A percentile compares a stretch with the other conserved stretches of the same genome.
Evolutionary conservation across 2,888 invertebrate genomes (phyloP).

Genomic region (Sesia bembeciformis): DNA sequence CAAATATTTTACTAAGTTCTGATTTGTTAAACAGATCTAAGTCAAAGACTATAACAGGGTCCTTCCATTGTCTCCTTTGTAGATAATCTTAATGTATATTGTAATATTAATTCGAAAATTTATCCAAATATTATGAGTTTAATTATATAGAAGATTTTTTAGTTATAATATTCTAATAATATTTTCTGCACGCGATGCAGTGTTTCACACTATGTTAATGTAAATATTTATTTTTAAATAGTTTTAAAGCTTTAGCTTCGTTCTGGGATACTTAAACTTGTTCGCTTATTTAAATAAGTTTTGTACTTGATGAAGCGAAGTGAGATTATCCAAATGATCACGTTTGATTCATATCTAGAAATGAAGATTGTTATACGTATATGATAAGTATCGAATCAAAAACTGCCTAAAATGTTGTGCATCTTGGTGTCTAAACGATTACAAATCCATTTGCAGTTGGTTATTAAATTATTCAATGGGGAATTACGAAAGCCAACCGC

Average conservation of each 20-base stretch:
- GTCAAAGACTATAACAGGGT: slow-evolving; percentile 53
- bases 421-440: too few species aligned
- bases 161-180: slow-evolving; percentile 23
- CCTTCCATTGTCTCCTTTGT: slow-evolving; percentile 54
- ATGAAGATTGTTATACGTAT: too few species aligned
- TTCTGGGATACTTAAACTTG: slow-evolving; percentile 16
- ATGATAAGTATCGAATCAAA: too few species aligned
- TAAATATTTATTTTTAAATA: slow-evolving; percentile 27
- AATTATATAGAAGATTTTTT: slow-evolving; percentile 42
- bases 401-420: too few species aligned
- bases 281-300: slow-evolving; percentile 4
- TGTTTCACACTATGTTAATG: slow-evolving; percentile 26
- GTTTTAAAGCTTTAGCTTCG: slow-evolving; percentile 24
- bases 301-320: too few species aligned
- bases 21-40: neutral
- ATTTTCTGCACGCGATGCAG: slow-evolving; percentile 34
- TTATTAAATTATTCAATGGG: too few species aligned
- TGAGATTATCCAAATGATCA: too few species aligned
- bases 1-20: too few species aligned
- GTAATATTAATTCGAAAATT: slow-evolving; percentile 31
- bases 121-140: slow-evolving; percentile 55
- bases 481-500: too few species aligned
- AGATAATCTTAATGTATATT: slow-evolving; percentile 38
- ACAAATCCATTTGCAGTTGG: too few species aligned
- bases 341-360: too few species aligned